Evolutionary conservation across 2,113 vertebrate species (phyloP), one percentile per base, ranked within the genome.

Genomic region (Terrapene triunguis): DNA sequence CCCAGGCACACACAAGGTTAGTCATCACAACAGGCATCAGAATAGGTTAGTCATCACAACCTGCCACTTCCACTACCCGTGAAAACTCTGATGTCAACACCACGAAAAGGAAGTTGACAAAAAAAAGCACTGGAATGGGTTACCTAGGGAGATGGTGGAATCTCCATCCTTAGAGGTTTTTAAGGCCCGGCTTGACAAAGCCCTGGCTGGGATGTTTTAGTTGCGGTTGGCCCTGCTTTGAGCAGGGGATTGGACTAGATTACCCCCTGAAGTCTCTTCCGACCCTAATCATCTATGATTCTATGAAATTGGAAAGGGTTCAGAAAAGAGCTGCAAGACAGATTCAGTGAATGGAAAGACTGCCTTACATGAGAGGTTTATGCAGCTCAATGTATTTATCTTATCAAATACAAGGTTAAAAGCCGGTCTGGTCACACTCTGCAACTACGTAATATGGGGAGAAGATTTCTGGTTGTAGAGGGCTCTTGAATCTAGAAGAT

Each of bases 41-140:
- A 74, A 80, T 90, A 62, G 44, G n/a, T 69, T 79, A 89, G 84
- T 48, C 89, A 91, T 92, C 72, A 84, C n/a, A 88, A 42, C 51
- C 72, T 88, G 55, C 62, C 81, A 88, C 55, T 88, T 93, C 72
- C 42, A 59, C 51, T 90, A 12, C 89, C 89, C 32, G 38, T 21
- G 48, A 97, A 86, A 94, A 57, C 47, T 72, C 72, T 89, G 35
- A 62, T 92, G 84, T 78, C 53, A 93, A 78, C 9, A 80, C 74
- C 24, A 44, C 11, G 4, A n/a, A 38, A 78, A 78, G 42, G 42
- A 47, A 88, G 74, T 74, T 93, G 82, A 94, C 86, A 93, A 95
- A 54, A 51, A 53, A 53, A 53, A 19, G 51, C 51, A 53, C 17
- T 53, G 51, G 51, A 19, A 53, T 53, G 51, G 5, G 16, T 53